phyloP scores from a whole-genome alignment of 2,888 invertebrate genomes.

The Cerastis rubricosa region DNA sequence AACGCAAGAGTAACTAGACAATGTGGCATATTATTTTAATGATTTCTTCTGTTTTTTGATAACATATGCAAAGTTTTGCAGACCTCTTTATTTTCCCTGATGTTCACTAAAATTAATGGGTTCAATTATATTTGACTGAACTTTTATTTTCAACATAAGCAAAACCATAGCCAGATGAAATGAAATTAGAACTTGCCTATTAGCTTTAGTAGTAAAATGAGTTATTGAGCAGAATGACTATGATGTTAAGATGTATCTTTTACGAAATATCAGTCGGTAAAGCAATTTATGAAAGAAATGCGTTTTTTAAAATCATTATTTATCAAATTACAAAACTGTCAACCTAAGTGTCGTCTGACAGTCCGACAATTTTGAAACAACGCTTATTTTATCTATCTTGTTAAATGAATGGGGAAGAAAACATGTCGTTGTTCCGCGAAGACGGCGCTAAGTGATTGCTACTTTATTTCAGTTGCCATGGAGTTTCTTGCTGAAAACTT shows the following conservation, averaged over 20 bases:
- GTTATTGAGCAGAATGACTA: background rate
- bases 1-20: conserved; percentile 17
- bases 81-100: background rate
- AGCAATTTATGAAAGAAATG: background rate
- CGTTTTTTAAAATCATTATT: background rate
- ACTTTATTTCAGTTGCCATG: background rate
- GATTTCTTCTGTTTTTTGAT: background rate
- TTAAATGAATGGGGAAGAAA: background rate
- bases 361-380: background rate
- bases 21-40: background rate
- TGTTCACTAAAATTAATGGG: background rate
- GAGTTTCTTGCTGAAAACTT: background rate
- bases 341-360: background rate
- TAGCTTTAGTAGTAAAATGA: background rate
- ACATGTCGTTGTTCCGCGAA: background rate
- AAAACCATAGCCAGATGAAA: conserved; percentile 5
- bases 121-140: background rate
- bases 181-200: background rate
- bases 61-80: background rate
- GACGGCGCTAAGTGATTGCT: background rate
- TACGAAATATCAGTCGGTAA: conserved; percentile 6
- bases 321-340: background rate
- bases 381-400: background rate
- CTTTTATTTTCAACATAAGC: conserved; percentile 7
- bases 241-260: conserved; percentile 12